Percentiles rank a stretch among this genome's conserved stretches.
phyloP scores from a whole-genome alignment of 2,797 vertebrate genomes.

The Bryconaethiops microstoma region DNA sequence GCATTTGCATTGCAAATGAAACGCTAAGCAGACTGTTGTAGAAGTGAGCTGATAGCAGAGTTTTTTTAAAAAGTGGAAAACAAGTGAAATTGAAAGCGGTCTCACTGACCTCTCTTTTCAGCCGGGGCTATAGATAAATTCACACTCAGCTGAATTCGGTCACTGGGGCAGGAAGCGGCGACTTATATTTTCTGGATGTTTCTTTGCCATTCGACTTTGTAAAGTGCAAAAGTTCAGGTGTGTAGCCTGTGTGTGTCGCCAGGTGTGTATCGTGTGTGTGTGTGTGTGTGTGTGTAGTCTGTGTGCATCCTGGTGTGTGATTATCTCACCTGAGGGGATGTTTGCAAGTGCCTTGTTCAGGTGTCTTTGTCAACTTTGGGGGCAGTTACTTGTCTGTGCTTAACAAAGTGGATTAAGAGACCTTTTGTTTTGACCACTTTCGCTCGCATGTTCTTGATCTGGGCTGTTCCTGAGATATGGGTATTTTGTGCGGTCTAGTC shows the following conservation, averaged over 20 bases:
- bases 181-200: neutral
- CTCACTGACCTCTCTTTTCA: neutral
- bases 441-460: neutral
- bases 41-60: neutral
- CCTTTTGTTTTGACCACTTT: neutral
- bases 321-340: conserved; percentile 7
- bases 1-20: conserved; percentile 23
- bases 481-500: neutral
- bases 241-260: too few relatives aligned
- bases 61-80: neutral
- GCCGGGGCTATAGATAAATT: neutral
- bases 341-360: neutral
- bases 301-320: neutral
- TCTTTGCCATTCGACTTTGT: neutral
- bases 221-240: neutral
- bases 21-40: conserved; percentile 10
- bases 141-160: neutral
- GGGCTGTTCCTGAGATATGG: neutral
- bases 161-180: neutral
- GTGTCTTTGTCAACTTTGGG: neutral
- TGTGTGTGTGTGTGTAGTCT: too few relatives aligned
- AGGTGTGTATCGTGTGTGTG: neutral
- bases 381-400: neutral
- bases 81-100: neutral
- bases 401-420: neutral